These are phyloP conservation scores for Acanthisitta chloris DNA, from an alignment of 2,113 vertebrate genomes.

Conservation along the genomic window DNA sequence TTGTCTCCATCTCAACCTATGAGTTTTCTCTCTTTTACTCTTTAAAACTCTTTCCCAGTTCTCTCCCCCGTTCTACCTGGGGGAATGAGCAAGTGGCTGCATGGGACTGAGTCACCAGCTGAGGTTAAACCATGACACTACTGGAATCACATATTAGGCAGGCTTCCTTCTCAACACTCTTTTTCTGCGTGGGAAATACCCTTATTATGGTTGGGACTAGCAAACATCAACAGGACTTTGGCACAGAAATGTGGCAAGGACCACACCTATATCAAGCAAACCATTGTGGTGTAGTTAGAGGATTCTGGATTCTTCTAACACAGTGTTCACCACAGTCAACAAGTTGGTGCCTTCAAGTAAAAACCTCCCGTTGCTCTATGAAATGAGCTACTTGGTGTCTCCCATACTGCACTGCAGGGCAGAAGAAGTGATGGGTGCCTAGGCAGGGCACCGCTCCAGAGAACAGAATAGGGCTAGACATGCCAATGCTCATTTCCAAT, in stretches of 20 bases:
- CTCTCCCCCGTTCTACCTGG: background rate
- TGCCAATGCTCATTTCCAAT: fast-evolving
- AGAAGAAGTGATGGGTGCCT: background rate
- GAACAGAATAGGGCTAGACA: background rate
- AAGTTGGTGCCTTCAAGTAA: background rate
- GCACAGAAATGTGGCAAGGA: background rate
- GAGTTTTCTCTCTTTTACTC: background rate
- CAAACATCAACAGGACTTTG: background rate
- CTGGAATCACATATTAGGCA: fast-evolving
- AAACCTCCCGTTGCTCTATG: background rate
- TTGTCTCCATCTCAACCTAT: background rate
- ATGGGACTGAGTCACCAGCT: background rate
- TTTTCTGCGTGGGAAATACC: background rate
- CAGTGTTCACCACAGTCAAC: fast-evolving
- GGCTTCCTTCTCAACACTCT: background rate
- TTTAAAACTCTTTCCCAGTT: no score
- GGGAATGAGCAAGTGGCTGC: background rate
- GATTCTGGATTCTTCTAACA: background rate
- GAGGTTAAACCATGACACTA: background rate
- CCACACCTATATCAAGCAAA: fast-evolving
- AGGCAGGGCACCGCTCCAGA: background rate
- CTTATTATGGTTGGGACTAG: background rate
- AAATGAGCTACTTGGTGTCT: background rate
- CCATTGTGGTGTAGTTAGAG: background rate
- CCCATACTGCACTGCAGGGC: background rate